Evolutionary conservation across 2,888 invertebrate genomes (phyloP), one percentile per base, ranked within the genome.

Genomic region (Pyrochroa serraticornis): DNA sequence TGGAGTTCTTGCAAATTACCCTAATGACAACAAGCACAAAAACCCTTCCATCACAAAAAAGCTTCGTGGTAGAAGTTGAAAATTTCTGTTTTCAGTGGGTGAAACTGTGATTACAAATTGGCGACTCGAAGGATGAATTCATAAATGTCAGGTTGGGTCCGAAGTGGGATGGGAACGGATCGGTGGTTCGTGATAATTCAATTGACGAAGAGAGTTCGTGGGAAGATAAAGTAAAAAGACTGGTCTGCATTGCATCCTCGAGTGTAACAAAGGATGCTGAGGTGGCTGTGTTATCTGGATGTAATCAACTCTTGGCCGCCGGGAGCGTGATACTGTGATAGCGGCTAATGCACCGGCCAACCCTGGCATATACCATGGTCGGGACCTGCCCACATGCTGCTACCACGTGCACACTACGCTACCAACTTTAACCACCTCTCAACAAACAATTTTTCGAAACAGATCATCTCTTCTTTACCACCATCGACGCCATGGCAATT

Each of bases 331-430:
- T 71, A 65, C 62, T 36, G 55, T 61, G 65, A 65, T 65, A 65
- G 65, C 66, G 65, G 65, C 71, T 71, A 72, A 72, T 71, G 70
- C 68, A 69, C 66, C 62, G 63, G 58, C 65, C 68, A 71, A 66
- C 66, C 66, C 65, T 63, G 66, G 63, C 64, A 49, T 51, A 49
- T 49, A 47, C 36, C 44, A 57, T 59, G 46, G 44, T 55, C 58
- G 38, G n/a, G 60, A 58, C 62, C 69, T 63, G 58, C 67, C 70
- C 66, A 68, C 71, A 66, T 65, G 62, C 12, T 7, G 58, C 60
- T 64, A 68, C 63, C 63, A 60, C 61, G 59, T 62, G 44, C 46
- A 60, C 60, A 53, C 30, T 38, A 42, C 30, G 12, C 35, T 37
- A 38, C 49, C 50, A 43, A 43, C 48, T 43, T 58, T 41, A 45